Evolutionary conservation across 2,113 vertebrate genomes (phyloP), one percentile per base, ranked within the genome.

Genomic region (Bucco capensis): DNA sequence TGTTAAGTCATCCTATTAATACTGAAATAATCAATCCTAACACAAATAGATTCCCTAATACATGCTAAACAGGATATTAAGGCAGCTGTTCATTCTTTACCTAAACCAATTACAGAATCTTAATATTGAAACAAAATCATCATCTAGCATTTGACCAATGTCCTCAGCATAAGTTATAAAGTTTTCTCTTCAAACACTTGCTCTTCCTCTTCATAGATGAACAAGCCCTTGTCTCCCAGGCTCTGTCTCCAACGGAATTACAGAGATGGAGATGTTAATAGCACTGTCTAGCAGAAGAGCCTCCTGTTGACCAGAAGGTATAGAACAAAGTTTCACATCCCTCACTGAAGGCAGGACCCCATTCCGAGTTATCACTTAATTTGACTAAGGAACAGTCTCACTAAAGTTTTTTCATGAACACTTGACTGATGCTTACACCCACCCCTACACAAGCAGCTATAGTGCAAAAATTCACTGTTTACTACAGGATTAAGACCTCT

Each of bases 11-110:
- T 61, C 49, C 25, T 58, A 60, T 80, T 94, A 83, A 92, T 83
- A 67, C 27, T n/a, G 66, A 89, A 94, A 92, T 92, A 77, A 74
- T 90, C 5, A 69, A 37, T 71, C 35, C 51, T 80, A 94, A 64
- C 37, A 30, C 28, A 54, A 79, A 65, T 16, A 70, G n/a, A 56
- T 70, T 84, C 49, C 28, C 33, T 65, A 84, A 89, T 65, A 82
- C 25, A 54, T 50, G 21, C 37, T 85, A 46, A 93, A 79, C 66
- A 87, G 28, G 16, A 51, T 57, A 44, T 79, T 89, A 85, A 87
- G 18, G 18, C 49, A 71, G 83, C 65, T 81, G 40, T 57, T 84
- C 6, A 1, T 79, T 87, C 0, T 0, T 72, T 87, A 30, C 22
- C 28, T 1, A 1, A 70, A 87, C 21, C 23, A 57, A 13, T 70